These are phyloP conservation scores for Caenorhabditis uteleia DNA, from an alignment of 2,888 invertebrate species.

Conservation along the genomic window DNA sequence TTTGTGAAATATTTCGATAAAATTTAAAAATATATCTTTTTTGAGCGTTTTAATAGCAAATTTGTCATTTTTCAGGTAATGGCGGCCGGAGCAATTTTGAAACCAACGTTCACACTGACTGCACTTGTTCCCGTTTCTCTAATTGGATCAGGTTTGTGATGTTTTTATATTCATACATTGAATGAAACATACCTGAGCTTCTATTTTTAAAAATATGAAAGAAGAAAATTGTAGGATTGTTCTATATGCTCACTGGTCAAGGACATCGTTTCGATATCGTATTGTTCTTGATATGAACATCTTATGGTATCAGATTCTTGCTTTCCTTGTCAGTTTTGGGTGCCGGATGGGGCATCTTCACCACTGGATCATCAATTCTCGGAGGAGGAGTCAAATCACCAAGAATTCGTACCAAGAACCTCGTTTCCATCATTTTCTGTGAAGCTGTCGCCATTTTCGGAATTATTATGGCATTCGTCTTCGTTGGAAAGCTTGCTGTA, in stretches of 20 bases:
- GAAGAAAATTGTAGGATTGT: conserved; percentile 67
- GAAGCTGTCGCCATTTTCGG: conserved; percentile 99
- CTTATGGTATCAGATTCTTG: conserved; percentile 88
- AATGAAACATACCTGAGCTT: too few relatives aligned
- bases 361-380: conserved; percentile 92
- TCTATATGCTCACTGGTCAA: conserved; percentile 72
- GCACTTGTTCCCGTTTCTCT: conserved; percentile 47
- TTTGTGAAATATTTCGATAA: too few relatives aligned
- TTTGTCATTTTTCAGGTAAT: conserved; percentile 39
- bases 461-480: conserved; percentile 94
- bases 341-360: conserved; percentile 96
- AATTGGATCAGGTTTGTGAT: conserved; percentile 61
- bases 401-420: conserved; percentile 96
- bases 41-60: too few relatives aligned
- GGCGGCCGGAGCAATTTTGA: conserved; percentile 60
- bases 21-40: too few relatives aligned
- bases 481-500: conserved; percentile 72
- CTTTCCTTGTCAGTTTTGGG: conserved; percentile 95
- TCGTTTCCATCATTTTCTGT: conserved; percentile 99
- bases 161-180: neutral
- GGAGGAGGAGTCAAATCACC: conserved; percentile 98
- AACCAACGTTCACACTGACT: conserved; percentile 57
- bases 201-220: too few relatives aligned
- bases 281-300: conserved; percentile 82
- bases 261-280: conserved; percentile 72